These are phyloP conservation scores for Intellagama lesueurii DNA, from an alignment of 2,797 vertebrate genomes.

Conservation along the genomic window DNA sequence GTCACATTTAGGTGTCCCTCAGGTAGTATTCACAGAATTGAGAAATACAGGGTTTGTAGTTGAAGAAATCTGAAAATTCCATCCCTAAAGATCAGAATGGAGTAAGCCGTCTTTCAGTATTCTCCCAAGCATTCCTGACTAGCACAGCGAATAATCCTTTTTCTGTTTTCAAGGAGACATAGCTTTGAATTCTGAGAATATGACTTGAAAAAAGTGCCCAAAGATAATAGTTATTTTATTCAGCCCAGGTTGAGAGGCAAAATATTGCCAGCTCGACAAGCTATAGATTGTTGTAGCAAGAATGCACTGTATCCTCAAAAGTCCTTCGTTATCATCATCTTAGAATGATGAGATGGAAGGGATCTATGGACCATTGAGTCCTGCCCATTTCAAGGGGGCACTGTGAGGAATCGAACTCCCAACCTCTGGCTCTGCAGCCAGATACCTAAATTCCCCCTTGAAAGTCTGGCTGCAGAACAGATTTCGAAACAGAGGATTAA, in stretches of 20 bases:
- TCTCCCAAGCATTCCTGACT: no score
- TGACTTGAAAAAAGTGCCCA: neutral
- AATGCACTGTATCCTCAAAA: neutral
- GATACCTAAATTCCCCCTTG: neutral
- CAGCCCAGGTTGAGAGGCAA: neutral
- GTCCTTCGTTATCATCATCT: neutral
- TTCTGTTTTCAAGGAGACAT: neutral
- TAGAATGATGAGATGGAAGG: no score
- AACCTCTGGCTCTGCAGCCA: no score
- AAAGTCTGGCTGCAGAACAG: neutral
- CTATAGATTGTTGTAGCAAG: neutral
- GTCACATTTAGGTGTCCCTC: no score
- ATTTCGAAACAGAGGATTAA: neutral
- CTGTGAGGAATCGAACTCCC: no score
- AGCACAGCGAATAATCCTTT: neutral
- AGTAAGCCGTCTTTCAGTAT: no score
- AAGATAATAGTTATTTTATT: neutral
- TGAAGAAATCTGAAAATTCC: no score
- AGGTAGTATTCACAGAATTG: no score
- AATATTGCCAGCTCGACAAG: neutral
- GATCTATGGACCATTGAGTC: no score
- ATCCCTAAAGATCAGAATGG: neutral
- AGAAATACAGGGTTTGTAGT: no score
- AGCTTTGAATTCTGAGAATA: neutral
- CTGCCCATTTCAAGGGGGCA: no score